Evolutionary conservation across 2,113 vertebrate genomes (phyloP).

Genomic region (Blennius ocellaris): DNA sequence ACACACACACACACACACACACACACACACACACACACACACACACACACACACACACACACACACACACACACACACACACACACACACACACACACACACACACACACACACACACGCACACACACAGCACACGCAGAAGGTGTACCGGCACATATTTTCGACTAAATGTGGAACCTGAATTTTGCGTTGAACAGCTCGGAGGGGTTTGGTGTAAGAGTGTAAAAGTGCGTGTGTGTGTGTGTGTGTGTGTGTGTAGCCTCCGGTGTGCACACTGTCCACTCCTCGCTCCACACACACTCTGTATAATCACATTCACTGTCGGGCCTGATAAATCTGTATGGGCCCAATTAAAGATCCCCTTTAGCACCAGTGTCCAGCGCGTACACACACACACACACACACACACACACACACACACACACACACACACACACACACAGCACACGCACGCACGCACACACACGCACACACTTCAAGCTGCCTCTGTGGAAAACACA

Average conservation of each 20-base stretch:
- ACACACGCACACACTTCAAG: conserved; percentile 29
- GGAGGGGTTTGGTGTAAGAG: conserved; percentile 42
- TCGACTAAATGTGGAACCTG: conserved; percentile 71
- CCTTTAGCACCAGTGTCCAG: conserved; percentile 69
- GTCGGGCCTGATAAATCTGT: conserved; percentile 81
- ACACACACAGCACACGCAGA: conserved; percentile 63
- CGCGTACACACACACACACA: conserved; percentile 43
- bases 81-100: conserved; percentile 38
- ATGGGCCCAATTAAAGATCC: conserved; percentile 78
- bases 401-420: conserved; percentile 28
- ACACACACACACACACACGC: conserved; percentile 53
- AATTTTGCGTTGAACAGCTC: conserved; percentile 67
- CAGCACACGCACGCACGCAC: not conserved
- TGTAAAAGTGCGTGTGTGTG: conserved; percentile 26
- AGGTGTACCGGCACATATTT: conserved; percentile 69
- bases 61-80: conserved; percentile 40
- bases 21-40: conserved; percentile 38
- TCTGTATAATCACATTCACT: conserved; percentile 75
- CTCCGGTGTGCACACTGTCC: conserved; percentile 76
- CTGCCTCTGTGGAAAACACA: conserved; percentile 24
- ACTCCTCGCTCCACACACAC: conserved; percentile 69
- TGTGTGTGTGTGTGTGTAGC: conserved; percentile 54
- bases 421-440: not conserved
- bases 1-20: conserved; percentile 40
- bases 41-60: conserved; percentile 35